Base-by-base conservation (phyloP, 2,888 invertebrate species). In the Thereva unica region DNA sequence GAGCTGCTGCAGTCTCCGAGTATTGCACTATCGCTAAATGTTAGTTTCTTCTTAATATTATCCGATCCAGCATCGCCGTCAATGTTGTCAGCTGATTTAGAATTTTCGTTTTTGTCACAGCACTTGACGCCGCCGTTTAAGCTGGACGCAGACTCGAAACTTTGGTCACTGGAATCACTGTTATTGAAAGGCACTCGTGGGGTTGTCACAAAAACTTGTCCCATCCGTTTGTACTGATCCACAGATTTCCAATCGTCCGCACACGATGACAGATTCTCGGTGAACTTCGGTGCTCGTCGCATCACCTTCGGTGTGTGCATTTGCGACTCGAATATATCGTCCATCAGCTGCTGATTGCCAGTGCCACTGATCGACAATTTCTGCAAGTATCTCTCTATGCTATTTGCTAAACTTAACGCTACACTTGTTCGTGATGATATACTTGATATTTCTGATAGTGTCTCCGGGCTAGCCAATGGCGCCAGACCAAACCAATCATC, bases 401-500 rank as follows among this genome's bases (percentile, higher is more conserved):
- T 78, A 69, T 79, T 78, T 52, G 76, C 79, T 69, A 78, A 70
- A 67, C 82, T 82, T 69, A 82, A 82, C 52, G 84, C 83, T 63
- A 86, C 82, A 71, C 87, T 87, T 34, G 87, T 85, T 69, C 89
- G 83, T 35, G 91, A 90, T 72, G 88, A 87, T 64, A 90, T 85
- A 76, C 90, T 90, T 3, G 91, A 91, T n/a, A 90, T 85, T 77
- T 92, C 92, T 0, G 91, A 92, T 9, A 93, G 79, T 1, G 90
- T 91, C 77, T 93, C 92, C 0, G 92, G 92, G 61, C 91, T 91
- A 7, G 93, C 93, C 34, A 93, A 77, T 0, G 93, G 92, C 0
- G 92, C 93, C 68, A 87, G 79, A 0, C 88, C 87, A 70, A 86
- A 83, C 87, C 87, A 88, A 72, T 87, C 87, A 71, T 87, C 87